Evolutionary conservation across 2,113 vertebrate species (phyloP).

Genomic region (Tautogolabrus adspersus): DNA sequence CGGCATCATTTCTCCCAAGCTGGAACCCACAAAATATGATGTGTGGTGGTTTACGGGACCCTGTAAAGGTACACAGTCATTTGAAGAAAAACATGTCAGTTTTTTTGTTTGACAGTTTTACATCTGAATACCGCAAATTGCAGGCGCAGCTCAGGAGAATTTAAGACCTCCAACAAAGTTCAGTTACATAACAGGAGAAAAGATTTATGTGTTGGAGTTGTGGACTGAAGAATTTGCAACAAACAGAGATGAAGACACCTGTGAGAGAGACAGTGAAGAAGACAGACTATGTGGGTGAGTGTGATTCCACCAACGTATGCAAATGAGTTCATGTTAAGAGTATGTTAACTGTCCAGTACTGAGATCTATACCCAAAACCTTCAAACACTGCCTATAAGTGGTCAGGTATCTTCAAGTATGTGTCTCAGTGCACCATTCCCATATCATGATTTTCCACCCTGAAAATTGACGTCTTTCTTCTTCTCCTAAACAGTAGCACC

Average conservation of each 20-base stretch:
- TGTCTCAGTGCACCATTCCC: no score
- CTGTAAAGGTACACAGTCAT: constrained; percentile 6
- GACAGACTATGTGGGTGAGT: background rate
- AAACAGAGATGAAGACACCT: constrained; percentile 21
- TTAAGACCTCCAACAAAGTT: constrained; percentile 54
- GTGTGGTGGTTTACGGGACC: constrained; percentile 26
- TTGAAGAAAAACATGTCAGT: constrained; percentile 49
- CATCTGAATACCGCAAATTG: constrained; percentile 54
- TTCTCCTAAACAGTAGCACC: no score
- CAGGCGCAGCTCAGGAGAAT: constrained; percentile 31
- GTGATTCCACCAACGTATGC: no score
- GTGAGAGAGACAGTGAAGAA: constrained; percentile 1
- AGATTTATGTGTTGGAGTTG: constrained; percentile 7
- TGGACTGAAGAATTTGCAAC: background rate
- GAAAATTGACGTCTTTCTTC: no score
- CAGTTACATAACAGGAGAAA: constrained; percentile 37
- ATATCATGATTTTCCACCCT: no score
- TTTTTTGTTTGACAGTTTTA: constrained; percentile 59
- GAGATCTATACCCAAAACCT: no score
- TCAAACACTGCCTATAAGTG: no score
- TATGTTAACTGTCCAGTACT: background rate
- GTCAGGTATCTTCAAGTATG: no score
- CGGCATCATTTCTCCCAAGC: background rate
- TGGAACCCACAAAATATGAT: constrained; percentile 25
- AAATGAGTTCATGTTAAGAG: background rate